Conservation (phyloP, 2,797 vertebrate genomes). For the Enteromius anoplus region DNA sequence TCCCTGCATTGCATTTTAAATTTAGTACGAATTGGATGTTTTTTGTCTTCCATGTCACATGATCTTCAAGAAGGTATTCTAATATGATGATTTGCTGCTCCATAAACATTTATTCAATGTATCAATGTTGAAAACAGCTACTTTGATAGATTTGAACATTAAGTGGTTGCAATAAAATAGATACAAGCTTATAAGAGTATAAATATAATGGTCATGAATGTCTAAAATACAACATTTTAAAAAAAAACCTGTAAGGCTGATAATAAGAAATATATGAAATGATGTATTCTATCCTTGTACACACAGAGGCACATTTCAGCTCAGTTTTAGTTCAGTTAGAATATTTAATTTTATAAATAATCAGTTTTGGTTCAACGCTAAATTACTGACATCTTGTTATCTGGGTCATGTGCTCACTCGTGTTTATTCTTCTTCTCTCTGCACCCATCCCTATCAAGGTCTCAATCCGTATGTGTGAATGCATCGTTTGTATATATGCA, state of each 20-base stretch:
- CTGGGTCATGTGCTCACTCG: conserved; percentile 11
- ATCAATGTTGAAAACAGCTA: neutral
- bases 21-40: no score
- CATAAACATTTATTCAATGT: neutral
- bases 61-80: neutral
- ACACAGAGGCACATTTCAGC: neutral
- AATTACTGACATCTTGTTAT: conserved; percentile 17
- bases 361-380: neutral
- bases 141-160: neutral
- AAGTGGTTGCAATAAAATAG: neutral
- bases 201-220: neutral
- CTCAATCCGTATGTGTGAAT: neutral
- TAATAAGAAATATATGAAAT: neutral
- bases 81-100: neutral
- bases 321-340: conserved; percentile 4
- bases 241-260: neutral
- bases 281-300: neutral
- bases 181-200: neutral
- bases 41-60: neutral
- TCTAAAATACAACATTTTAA: neutral
- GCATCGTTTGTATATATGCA: neutral
- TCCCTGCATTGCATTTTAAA: no score
- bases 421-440: neutral
- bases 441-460: neutral
- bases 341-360: neutral